phyloP scores from a whole-genome alignment of 2,888 invertebrate species.

The Meiosimyza decipiens region DNA sequence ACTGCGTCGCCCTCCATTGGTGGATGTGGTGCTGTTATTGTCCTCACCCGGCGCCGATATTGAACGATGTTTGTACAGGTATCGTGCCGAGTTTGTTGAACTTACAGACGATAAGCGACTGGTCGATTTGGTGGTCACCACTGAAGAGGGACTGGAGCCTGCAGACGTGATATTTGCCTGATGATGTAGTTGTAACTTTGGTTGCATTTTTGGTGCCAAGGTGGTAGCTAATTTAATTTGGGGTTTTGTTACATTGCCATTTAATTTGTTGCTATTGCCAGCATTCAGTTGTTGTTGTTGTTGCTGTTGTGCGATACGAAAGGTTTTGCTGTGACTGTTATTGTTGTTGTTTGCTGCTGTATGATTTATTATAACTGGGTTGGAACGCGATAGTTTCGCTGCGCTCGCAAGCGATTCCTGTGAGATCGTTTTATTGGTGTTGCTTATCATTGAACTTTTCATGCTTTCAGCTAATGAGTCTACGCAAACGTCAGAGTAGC shows the following conservation, averaged over 20 bases:
- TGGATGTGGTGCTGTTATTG: constrained; percentile 4
- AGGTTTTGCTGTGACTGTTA: constrained; percentile 16
- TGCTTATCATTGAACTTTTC: constrained; percentile 65
- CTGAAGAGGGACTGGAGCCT: constrained; percentile 65
- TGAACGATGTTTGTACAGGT: constrained; percentile 64
- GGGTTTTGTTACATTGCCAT: constrained; percentile 31
- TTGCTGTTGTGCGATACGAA: constrained; percentile 16
- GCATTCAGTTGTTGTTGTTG: constrained; percentile 26
- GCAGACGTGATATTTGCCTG: constrained; percentile 58
- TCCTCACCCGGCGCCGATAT: constrained; percentile 61
- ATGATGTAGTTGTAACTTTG: constrained; percentile 49
- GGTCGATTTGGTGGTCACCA: constrained; percentile 64
- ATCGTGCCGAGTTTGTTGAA: constrained; percentile 63
- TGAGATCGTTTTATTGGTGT: constrained; percentile 66
- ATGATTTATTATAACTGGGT: constrained; percentile 54
- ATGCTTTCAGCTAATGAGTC: constrained; percentile 66
- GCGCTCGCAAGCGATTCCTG: constrained; percentile 61
- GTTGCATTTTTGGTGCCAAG: constrained; percentile 25
- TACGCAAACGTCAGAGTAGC: constrained; percentile 58
- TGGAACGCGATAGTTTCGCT: constrained; percentile 56
- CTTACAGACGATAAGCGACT: constrained; percentile 64
- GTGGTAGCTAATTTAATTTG: constrained; percentile 40
- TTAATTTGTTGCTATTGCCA: constrained; percentile 21
- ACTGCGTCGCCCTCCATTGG: constrained; percentile 56
- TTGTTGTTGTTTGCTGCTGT: constrained; percentile 41